These are phyloP conservation scores for Atherinomorus stipes DNA, from an alignment of 2,113 vertebrate species.

Conservation along the genomic window DNA sequence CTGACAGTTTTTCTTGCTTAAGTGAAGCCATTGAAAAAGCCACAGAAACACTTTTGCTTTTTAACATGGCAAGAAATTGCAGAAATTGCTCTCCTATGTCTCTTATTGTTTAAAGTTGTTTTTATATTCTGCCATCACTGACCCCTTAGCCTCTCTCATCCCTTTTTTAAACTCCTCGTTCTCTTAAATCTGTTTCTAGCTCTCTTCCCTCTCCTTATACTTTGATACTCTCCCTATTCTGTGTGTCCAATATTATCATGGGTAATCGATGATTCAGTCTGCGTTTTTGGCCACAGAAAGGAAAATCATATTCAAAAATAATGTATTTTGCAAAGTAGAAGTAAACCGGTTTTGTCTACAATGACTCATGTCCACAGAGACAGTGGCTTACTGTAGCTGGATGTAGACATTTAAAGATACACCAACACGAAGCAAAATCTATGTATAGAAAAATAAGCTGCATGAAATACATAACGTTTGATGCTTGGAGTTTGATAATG, in stretches of 20 bases:
- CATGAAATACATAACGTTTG: not conserved
- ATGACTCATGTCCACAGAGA: conserved; percentile 8
- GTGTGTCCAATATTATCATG: not conserved
- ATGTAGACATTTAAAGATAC: not conserved
- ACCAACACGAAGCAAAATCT: not conserved
- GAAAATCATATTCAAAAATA: not conserved
- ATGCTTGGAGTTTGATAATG: not conserved
- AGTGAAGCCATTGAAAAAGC: not conserved
- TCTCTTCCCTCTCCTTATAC: not conserved
- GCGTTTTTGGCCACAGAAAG: not conserved
- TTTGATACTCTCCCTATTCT: not conserved
- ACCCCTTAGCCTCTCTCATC: not conserved
- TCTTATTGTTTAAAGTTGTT: not conserved
- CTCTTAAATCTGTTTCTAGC: not conserved
- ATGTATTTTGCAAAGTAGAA: not conserved
- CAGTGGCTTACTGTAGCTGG: not conserved
- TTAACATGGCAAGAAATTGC: not conserved
- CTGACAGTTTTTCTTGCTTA: not conserved
- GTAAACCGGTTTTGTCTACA: not conserved
- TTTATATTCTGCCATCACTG: not conserved
- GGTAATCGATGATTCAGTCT: not conserved
- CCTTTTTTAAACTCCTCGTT: not conserved
- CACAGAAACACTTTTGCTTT: not conserved
- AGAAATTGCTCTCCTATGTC: not conserved
- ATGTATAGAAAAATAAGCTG: not conserved